Conservation (phyloP, 2,113 vertebrate species). For the Urocynchramus pylzowi region DNA sequence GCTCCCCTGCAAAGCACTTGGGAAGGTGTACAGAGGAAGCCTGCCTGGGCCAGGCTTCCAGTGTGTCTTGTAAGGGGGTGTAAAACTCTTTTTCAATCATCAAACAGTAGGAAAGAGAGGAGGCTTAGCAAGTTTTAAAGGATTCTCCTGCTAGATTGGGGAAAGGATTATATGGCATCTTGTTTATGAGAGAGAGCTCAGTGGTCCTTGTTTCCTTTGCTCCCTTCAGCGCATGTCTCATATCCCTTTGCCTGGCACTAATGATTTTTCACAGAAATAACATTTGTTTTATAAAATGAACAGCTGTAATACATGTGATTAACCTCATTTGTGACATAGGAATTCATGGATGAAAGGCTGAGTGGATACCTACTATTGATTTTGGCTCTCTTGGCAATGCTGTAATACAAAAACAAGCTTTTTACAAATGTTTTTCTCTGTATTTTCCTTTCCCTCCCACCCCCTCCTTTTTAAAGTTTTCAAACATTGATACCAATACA, state of each 20-base stretch:
- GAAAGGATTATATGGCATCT: not conserved
- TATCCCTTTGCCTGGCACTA: accelerated
- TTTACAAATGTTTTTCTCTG: not conserved
- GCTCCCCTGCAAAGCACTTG: not conserved
- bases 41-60: not conserved
- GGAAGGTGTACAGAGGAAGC: not conserved
- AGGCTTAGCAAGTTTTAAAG: not conserved
- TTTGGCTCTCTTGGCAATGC: not conserved
- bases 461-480: not conserved
- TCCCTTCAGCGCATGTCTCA: not conserved
- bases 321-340: not conserved
- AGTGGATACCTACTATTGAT: not conserved
- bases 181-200: not conserved
- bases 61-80: accelerated
- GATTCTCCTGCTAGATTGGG: not conserved
- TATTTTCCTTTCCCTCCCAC: not conserved
- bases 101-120: not conserved
- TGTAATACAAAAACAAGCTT: not conserved
- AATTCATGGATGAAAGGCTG: not conserved
- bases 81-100: not conserved
- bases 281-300: not conserved
- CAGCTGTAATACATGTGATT: not conserved
- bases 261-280: not conserved
- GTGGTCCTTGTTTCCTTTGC: not conserved
- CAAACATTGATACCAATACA: not conserved